A percentile compares a stretch with the other conserved stretches of the same genome.
Evolutionary conservation across 2,113 vertebrate genomes (phyloP).

Genomic region (Athene cunicularia): DNA sequence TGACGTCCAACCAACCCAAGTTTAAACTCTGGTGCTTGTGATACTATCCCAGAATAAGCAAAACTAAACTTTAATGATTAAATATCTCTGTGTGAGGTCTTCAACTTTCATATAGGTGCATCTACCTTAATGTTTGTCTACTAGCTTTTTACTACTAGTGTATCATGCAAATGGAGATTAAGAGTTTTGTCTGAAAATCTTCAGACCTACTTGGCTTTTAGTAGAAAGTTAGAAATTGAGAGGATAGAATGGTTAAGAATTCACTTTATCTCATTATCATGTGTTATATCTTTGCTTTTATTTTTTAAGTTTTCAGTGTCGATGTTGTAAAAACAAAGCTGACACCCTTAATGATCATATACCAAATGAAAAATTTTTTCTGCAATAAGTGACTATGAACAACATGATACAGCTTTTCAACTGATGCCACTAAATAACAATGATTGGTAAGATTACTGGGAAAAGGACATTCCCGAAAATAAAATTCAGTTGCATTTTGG

Average conservation of each 20-base stretch:
- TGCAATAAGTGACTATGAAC: background rate
- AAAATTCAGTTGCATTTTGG: accelerated
- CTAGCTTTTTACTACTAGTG: background rate
- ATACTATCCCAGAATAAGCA: background rate
- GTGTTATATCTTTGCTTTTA: background rate
- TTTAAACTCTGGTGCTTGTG: background rate
- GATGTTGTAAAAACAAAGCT: background rate
- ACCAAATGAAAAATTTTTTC: background rate
- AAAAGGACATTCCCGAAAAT: background rate
- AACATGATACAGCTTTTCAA: background rate
- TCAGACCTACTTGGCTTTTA: background rate
- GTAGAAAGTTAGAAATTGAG: background rate
- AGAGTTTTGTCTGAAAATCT: background rate
- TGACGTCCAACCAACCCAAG: background rate
- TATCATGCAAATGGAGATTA: background rate
- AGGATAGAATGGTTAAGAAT: background rate
- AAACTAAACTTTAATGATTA: background rate
- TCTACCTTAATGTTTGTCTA: background rate
- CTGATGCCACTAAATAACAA: background rate
- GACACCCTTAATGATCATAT: background rate
- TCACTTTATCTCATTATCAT: background rate
- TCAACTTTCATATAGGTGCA: background rate
- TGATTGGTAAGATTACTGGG: background rate
- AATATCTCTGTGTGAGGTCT: background rate
- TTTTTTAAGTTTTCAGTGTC: background rate